Evolutionary conservation across 2,113 vertebrate genomes (phyloP).

Genomic region (Python bivittatus): DNA sequence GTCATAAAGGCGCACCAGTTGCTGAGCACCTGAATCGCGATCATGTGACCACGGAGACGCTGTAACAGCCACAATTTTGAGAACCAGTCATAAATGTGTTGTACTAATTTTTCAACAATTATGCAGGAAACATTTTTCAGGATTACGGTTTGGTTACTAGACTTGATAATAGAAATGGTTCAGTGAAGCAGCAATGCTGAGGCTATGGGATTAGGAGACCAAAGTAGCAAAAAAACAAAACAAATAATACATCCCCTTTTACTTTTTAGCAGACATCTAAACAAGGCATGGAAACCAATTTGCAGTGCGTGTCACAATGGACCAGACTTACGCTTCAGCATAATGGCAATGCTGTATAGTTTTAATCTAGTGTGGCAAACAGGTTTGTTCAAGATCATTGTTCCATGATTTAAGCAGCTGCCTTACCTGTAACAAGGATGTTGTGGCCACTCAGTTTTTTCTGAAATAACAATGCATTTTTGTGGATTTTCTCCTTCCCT

Average conservation of each 20-base stretch:
- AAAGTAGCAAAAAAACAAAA: neutral
- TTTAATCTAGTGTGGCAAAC: neutral
- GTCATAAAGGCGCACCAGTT: neutral
- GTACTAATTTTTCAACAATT: neutral
- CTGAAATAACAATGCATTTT: neutral
- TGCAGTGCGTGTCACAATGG: neutral
- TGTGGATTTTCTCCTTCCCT: neutral
- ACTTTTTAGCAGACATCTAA: neutral
- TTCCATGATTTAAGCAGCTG: neutral
- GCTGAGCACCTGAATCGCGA: neutral
- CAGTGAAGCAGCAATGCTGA: neutral
- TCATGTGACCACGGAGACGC: neutral
- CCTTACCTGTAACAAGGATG: neutral
- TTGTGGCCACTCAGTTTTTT: neutral
- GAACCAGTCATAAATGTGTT: neutral
- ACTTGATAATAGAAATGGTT: slow-evolving; percentile 12
- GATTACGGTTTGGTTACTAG: neutral
- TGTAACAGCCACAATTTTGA: neutral
- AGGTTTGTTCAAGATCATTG: neutral
- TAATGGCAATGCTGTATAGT: slow-evolving; percentile 4
- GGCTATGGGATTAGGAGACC: neutral
- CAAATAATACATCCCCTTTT: neutral
- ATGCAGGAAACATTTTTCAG: neutral
- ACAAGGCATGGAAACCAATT: slow-evolving; percentile 29
- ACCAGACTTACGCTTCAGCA: slow-evolving; percentile 19